Evolutionary conservation across 37 sponge, comb jelly and placozoan genomes (phyloP).

Genomic region (Tethya wilhelma): DNA sequence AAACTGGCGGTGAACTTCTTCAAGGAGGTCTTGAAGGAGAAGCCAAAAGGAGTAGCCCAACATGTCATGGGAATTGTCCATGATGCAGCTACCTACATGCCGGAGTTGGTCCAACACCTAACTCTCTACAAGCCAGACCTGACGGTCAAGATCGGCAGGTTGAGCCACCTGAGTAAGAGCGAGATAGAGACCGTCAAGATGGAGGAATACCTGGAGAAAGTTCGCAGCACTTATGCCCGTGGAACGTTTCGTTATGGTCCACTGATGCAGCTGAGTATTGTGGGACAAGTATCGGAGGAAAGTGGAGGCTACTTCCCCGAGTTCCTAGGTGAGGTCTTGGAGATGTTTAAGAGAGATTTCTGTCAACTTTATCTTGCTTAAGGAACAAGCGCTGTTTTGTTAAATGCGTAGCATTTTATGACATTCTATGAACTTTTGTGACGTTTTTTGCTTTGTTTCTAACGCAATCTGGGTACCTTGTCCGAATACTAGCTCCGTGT

Average conservation of each 20-base stretch:
- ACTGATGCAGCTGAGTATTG: slow-evolving; percentile 84
- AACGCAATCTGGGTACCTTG: too few relatives aligned
- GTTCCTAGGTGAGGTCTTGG: slow-evolving; percentile 31
- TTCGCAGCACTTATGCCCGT: slow-evolving; percentile 42
- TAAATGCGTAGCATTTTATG: too few relatives aligned
- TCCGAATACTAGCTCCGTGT: too few relatives aligned
- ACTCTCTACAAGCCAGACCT: slow-evolving; percentile 47
- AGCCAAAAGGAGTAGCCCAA: slow-evolving; percentile 48
- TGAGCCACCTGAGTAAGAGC: slow-evolving; percentile 60
- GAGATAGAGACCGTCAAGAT: slow-evolving; percentile 71
- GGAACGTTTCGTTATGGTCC: slow-evolving; percentile 85
- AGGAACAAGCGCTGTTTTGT: too few relatives aligned
- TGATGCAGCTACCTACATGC: slow-evolving; percentile 63
- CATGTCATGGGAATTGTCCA: slow-evolving; percentile 89
- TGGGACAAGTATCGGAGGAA: slow-evolving; percentile 90
- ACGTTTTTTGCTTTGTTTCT: too few relatives aligned
- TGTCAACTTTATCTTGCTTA: too few relatives aligned
- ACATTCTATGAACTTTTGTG: too few relatives aligned
- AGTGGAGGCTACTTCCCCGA: slow-evolving; percentile 75
- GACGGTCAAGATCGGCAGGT: slow-evolving; percentile 52
- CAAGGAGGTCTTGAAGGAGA: slow-evolving; percentile 64
- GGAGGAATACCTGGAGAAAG: slow-evolving; percentile 62
- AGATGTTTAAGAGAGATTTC: neutral
- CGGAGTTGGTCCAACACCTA: slow-evolving; percentile 77
- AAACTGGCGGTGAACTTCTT: slow-evolving; percentile 52